Conservation (phyloP, 1,140 invertebrate genomes). For the Oryzaephilus surinamensis region DNA sequence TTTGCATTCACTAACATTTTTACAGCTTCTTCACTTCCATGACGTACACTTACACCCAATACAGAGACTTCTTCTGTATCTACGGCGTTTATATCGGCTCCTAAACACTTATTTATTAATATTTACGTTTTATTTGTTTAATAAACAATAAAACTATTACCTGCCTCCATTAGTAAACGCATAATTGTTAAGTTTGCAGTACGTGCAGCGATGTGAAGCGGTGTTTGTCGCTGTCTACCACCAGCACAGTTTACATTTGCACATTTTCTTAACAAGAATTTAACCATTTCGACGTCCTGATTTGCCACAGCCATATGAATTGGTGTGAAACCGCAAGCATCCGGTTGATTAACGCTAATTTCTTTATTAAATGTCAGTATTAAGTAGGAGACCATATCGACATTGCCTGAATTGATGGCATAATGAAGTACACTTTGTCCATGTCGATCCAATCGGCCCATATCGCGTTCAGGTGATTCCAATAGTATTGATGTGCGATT, state of each 20-base stretch:
- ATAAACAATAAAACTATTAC: too few relatives aligned
- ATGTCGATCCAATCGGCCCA: conserved; percentile 39
- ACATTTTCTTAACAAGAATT: conserved; percentile 66
- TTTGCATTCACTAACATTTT: conserved; percentile 40
- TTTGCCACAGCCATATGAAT: conserved; percentile 47
- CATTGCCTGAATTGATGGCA: conserved; percentile 41
- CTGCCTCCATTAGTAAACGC: conserved; percentile 44
- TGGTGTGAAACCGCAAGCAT: conserved; percentile 34
- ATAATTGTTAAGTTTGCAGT: conserved; percentile 41
- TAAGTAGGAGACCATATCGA: conserved; percentile 39
- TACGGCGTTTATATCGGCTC: conserved; percentile 44
- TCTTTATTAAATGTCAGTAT: conserved; percentile 26
- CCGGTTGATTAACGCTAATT: conserved; percentile 28
- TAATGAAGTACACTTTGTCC: conserved; percentile 48
- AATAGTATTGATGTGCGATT: conserved; percentile 41
- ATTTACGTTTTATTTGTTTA: too few relatives aligned
- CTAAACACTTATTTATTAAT: too few relatives aligned
- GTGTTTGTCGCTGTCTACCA: conserved; percentile 44
- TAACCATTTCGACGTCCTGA: conserved; percentile 1
- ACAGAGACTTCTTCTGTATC: conserved; percentile 47
- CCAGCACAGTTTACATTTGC: conserved; percentile 58
- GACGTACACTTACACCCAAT: conserved; percentile 42
- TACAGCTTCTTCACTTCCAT: conserved; percentile 39
- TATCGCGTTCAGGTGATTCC: conserved; percentile 29
- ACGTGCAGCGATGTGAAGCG: conserved; percentile 83